phyloP scores from a whole-genome alignment of 92 coral and sea anemone genomes.

The Actinernus sp. region DNA sequence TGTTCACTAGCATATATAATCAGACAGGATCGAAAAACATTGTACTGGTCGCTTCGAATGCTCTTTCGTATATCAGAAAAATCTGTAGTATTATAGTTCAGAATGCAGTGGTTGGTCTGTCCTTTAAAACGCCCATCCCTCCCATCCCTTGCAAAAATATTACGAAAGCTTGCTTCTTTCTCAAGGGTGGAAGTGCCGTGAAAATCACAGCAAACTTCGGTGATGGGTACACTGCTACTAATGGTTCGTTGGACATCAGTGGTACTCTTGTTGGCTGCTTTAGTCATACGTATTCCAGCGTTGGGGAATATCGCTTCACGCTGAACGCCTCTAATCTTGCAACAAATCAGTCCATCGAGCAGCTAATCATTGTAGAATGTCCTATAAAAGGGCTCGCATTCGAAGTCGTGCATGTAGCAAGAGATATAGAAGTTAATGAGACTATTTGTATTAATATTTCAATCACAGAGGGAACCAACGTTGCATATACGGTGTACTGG shows the following conservation, averaged over 20 bases:
- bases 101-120: slow-evolving; percentile 45
- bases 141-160: slow-evolving; percentile 58
- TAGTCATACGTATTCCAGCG: slow-evolving; percentile 51
- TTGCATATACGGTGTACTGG: slow-evolving; percentile 58
- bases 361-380: slow-evolving; percentile 71
- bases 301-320: slow-evolving; percentile 76
- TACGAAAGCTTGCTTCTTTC: slow-evolving; percentile 49
- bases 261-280: slow-evolving; percentile 62
- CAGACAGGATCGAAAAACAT: slow-evolving; percentile 33
- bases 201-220: slow-evolving; percentile 64
- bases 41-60: slow-evolving; percentile 56
- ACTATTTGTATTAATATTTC: slow-evolving; percentile 56
- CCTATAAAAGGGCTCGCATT: slow-evolving; percentile 50
- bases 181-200: slow-evolving; percentile 70
- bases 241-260: slow-evolving; percentile 76
- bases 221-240: slow-evolving; percentile 53
- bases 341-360: slow-evolving; percentile 61
- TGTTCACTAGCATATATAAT: slow-evolving; percentile 28
- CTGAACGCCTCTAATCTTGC: slow-evolving; percentile 72
- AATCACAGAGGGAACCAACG: slow-evolving; percentile 73
- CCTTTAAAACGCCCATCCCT: slow-evolving; percentile 38
- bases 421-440: slow-evolving; percentile 95
- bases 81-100: slow-evolving; percentile 67
- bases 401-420: slow-evolving; percentile 60
- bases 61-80: slow-evolving; percentile 42